Conservation (phyloP, 2,113 vertebrate species). For the Hemiscyllium ocellatum region DNA sequence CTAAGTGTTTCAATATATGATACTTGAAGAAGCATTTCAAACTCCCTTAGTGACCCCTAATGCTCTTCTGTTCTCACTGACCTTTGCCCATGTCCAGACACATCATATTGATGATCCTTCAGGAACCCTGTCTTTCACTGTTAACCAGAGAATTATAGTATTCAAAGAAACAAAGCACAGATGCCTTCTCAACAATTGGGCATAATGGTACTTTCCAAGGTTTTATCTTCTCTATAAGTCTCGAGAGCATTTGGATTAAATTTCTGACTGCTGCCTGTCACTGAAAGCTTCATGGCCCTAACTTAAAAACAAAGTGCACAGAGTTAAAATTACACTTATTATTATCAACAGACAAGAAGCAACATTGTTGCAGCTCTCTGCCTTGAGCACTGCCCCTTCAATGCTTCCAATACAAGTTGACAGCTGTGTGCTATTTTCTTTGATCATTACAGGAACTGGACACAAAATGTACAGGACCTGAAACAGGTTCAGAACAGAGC, state of each 20-base stretch:
- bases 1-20: neutral
- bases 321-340: constrained; percentile 26
- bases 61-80: neutral
- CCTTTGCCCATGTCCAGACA: neutral
- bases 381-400: neutral
- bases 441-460: neutral
- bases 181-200: neutral
- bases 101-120: neutral
- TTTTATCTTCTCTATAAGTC: neutral
- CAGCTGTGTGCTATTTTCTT: constrained; percentile 12
- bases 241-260: neutral
- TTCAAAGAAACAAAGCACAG: neutral
- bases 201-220: neutral
- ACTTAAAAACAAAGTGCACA: neutral
- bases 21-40: neutral
- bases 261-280: neutral
- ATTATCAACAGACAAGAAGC: constrained; percentile 15
- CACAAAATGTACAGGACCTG: too few species aligned
- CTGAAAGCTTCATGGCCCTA: too few species aligned
- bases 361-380: neutral
- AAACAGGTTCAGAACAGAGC: neutral
- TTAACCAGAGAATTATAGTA: neutral
- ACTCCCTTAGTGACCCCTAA: neutral
- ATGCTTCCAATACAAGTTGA: neutral
- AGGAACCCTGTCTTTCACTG: constrained; percentile 7